A percentile compares a stretch with the other conserved stretches of the same genome.
Conservation (phyloP, 2,113 vertebrate genomes). For the Epinephelus cyanopodus region DNA sequence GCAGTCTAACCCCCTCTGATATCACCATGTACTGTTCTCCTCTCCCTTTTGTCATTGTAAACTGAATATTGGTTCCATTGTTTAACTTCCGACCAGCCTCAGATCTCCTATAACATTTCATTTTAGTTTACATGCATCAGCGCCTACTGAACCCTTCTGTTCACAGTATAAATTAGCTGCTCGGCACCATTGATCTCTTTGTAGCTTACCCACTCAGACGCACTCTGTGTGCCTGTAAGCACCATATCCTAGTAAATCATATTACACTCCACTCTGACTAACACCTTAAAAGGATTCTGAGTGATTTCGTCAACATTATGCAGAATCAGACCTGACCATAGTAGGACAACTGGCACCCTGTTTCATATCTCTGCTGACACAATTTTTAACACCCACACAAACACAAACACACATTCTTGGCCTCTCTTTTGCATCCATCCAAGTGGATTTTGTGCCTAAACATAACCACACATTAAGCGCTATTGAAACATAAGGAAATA, state of each 20-base stretch:
- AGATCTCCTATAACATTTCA: constrained; percentile 31
- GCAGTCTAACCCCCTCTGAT: constrained; percentile 2
- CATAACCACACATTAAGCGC: too few relatives aligned
- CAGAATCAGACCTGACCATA: constrained; percentile 21
- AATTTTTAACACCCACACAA: constrained; percentile 14
- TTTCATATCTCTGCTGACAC: neutral
- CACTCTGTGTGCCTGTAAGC: neutral
- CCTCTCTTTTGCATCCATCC: neutral
- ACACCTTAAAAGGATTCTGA: constrained; percentile 51
- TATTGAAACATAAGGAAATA: too few relatives aligned
- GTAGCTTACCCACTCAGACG: constrained; percentile 1
- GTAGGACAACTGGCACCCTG: neutral
- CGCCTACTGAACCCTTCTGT: neutral
- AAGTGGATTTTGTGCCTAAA: too few relatives aligned
- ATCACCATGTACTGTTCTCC: neutral
- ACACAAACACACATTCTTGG: neutral
- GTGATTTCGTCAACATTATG: constrained; percentile 36
- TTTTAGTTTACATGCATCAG: constrained; percentile 27
- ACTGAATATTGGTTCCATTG: constrained; percentile 24
- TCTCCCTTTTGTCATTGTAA: neutral
- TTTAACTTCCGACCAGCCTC: constrained; percentile 2
- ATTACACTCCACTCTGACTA: constrained; percentile 4
- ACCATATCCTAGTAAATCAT: constrained; percentile 3
- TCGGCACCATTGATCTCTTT: constrained; percentile 8
- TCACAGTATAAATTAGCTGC: constrained; percentile 6